These are phyloP conservation scores for Seriola quinqueradiata DNA, from an alignment of 2,113 vertebrate species.

Conservation along the genomic window DNA sequence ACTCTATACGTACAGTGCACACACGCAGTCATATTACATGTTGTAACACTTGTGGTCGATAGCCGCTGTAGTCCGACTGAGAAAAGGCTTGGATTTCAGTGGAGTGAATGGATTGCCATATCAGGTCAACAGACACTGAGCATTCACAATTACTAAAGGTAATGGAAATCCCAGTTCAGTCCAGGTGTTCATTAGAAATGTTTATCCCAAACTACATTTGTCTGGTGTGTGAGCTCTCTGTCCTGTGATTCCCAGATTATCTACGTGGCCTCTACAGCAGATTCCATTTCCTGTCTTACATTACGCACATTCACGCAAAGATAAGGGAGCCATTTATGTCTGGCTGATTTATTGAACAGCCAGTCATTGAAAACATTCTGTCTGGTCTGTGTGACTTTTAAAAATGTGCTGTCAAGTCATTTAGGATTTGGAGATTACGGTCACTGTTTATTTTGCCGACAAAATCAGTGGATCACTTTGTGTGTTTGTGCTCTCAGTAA, in stretches of 20 bases:
- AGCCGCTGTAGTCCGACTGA: neutral
- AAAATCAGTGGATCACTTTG: neutral
- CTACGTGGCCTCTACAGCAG: conserved; percentile 35
- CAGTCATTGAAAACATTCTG: neutral
- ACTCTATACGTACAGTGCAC: neutral
- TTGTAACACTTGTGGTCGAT: neutral
- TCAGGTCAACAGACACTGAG: neutral
- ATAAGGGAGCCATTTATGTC: conserved; percentile 12
- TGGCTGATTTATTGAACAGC: conserved; percentile 4
- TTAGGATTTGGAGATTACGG: neutral
- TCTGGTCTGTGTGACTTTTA: neutral
- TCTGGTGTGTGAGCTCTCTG: conserved; percentile 33
- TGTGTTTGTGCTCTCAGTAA: neutral
- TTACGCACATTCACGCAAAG: conserved; percentile 4
- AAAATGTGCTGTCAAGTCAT: conserved; percentile 8
- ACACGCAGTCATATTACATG: neutral
- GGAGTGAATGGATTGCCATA: neutral
- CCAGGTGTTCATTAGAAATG: conserved; percentile 32
- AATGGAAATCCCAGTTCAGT: neutral
- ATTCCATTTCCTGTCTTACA: conserved; percentile 49
- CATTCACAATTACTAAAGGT: neutral
- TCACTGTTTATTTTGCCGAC: neutral
- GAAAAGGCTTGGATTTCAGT: neutral
- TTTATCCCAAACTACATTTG: conserved; percentile 45
- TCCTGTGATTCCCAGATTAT: conserved; percentile 21